These are phyloP conservation scores for Eristalis tenax DNA, from an alignment of 2,888 invertebrate genomes.

Conservation along the genomic window DNA sequence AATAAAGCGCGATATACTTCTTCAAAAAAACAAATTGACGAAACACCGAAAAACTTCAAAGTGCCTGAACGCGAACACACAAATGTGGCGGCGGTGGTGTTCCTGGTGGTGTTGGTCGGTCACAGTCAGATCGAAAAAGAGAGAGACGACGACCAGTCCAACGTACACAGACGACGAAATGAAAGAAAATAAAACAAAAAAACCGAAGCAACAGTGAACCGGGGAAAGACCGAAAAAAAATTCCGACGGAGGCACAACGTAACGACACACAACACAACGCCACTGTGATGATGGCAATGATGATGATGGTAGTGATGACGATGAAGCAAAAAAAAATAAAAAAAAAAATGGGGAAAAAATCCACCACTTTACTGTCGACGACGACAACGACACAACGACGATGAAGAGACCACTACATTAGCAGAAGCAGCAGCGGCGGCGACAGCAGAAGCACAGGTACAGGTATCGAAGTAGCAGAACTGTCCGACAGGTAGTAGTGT, in stretches of 20 bases:
- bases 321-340: conserved; percentile 10
- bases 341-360: conserved; percentile 23
- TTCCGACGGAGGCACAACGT: conserved; percentile 49
- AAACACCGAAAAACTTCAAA: conserved; percentile 28
- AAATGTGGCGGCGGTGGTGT: conserved; percentile 47
- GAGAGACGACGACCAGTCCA: conserved; percentile 17
- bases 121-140: background rate
- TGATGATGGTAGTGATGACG: conserved; percentile 54
- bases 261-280: conserved; percentile 52
- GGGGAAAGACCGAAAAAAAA: background rate
- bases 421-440: conserved; percentile 22
- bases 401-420: background rate
- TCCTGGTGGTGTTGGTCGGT: background rate
- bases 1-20: conserved; percentile 52
- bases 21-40: conserved; percentile 64
- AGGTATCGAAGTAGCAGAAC: background rate
- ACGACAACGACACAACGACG: conserved; percentile 13
- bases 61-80: conserved; percentile 52
- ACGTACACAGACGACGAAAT: conserved; percentile 64
- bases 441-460: conserved; percentile 3
- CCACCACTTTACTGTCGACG: conserved; percentile 20
- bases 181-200: conserved; percentile 34
- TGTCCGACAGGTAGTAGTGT: conserved; percentile 64
- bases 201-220: conserved; percentile 54
- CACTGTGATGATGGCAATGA: conserved; percentile 49